Evolutionary conservation across 2,797 vertebrate species (phyloP).

Genomic region (Staurois parvus): DNA sequence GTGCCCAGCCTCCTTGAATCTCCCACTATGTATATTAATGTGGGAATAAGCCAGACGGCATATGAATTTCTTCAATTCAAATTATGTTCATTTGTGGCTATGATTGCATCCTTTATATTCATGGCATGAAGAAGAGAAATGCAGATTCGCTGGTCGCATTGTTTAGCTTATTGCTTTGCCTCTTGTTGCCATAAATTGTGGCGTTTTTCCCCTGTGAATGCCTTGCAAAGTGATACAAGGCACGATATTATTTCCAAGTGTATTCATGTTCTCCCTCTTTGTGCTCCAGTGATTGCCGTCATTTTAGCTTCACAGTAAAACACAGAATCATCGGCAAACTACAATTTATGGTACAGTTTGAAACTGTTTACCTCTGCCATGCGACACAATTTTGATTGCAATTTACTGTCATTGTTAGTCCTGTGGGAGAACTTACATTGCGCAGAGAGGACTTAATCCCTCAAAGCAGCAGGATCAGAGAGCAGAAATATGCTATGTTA

Average conservation of each 20-base stretch:
- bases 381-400: constrained; percentile 64
- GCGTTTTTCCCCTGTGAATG: constrained; percentile 64
- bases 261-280: constrained; percentile 66
- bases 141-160: background rate
- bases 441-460: constrained; percentile 50
- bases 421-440: constrained; percentile 54
- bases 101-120: constrained; percentile 28
- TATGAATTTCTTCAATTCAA: constrained; percentile 35
- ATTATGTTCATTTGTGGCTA: constrained; percentile 57
- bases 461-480: constrained; percentile 38
- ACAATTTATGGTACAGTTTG: constrained; percentile 70
- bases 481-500: constrained; percentile 39
- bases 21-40: constrained; percentile 36
- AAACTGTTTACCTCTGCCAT: constrained; percentile 69
- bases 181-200: constrained; percentile 39
- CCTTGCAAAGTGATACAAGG: constrained; percentile 62
- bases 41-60: constrained; percentile 10
- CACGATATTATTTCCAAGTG: constrained; percentile 66
- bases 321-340: constrained; percentile 69
- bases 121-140: constrained; percentile 55
- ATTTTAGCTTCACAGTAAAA: constrained; percentile 74
- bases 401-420: constrained; percentile 66
- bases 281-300: constrained; percentile 69
- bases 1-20: background rate
- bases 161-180: constrained; percentile 52